Conservation (phyloP, 2,888 invertebrate genomes). For the Rapana venosa region DNA sequence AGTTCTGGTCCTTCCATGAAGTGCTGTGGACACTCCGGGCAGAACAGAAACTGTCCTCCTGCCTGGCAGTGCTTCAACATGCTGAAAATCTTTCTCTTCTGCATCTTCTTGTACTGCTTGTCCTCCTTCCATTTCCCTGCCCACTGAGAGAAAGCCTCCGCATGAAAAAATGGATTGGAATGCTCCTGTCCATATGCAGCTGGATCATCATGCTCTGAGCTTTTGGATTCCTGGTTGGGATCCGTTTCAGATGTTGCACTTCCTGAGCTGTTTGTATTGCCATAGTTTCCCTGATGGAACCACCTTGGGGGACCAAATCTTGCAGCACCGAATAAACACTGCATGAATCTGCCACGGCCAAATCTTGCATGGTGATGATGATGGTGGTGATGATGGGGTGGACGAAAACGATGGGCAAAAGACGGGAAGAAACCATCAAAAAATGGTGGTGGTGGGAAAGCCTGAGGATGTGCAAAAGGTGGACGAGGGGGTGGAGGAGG, state of each 20-base stretch:
- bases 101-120: background rate
- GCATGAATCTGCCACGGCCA: background rate
- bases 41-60: background rate
- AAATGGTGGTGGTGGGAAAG: constrained; percentile 7
- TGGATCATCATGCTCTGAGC: background rate
- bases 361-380: background rate
- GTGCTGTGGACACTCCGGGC: constrained; percentile 26
- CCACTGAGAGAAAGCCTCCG: background rate
- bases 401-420: background rate
- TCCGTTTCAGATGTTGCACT: background rate
- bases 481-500: constrained; percentile 10
- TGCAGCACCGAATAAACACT: background rate
- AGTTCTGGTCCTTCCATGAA: constrained; percentile 23
- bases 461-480: background rate
- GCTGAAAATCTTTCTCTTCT: background rate
- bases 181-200: background rate
- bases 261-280: background rate
- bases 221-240: background rate
- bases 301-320: background rate
- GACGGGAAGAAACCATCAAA: background rate
- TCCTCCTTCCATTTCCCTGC: constrained; percentile 15
- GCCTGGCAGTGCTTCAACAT: background rate
- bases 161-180: background rate
- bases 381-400: constrained; percentile 8
- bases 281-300: background rate